Base-by-base conservation (phyloP, 2,113 vertebrate species). In the Paratilapia polleni region DNA sequence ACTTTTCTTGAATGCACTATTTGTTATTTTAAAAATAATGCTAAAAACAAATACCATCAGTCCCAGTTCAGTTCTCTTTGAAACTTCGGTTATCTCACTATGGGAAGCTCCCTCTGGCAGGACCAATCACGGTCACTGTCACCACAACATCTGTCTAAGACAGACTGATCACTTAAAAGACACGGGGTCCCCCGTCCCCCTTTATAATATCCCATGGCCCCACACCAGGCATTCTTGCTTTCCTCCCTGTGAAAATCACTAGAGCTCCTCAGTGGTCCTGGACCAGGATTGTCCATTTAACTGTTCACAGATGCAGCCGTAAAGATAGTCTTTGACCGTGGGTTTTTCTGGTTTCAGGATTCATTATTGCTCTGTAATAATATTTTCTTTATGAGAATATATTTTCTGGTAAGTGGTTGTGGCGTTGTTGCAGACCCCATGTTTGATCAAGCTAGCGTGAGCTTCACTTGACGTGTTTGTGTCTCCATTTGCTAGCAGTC, bases 321-420 rank as follows among this genome's bases (percentile, higher is more conserved):
- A 1, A 49, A 49, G 38, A 5, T 22, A 38, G 11, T 49, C 9
- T 15, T 19, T 70, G 64, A 49, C 47, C 2, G 14, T 19, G 15
- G 38, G 1, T 4, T 26, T 47, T 47, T 1, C 9, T 3, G 0
- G 3, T 26, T 68, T 68, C 5, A 47, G 36, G 38, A 12, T 12
- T 41, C 17, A 26, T 26, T 66, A 26, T n/a, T 4, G 19, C 22
- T 0, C 41, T 26, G 41, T 0, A 68, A 0, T 68, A 26, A 68
- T 26, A 0, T 26, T 26, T 47, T 68, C 47, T 9, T 41, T 41
- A 47, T 8, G 12, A 13, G 5, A 26, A 14, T 26, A 68, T 68
- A 47, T 49, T 70, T 70, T 43, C 24, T 70, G 49, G 24, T 70
- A 4, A 66, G 64, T 3, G 1, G 3, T 49, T 43, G 41, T 43